These are phyloP conservation scores for Eupeodes luniger DNA, from an alignment of 2,888 invertebrate genomes.

Conservation along the genomic window DNA sequence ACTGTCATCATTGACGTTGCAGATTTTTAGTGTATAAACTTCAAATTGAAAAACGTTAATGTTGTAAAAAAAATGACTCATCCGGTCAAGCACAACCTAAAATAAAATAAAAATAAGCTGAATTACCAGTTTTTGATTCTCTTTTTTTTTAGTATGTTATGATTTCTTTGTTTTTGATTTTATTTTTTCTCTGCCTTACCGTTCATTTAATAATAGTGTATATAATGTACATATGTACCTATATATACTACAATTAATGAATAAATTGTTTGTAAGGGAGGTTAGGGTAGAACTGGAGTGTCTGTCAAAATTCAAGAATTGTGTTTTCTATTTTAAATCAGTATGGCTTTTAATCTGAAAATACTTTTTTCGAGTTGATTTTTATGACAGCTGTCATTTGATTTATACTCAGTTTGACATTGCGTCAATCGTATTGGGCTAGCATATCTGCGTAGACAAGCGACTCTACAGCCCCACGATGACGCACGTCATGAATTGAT, in stretches of 20 bases:
- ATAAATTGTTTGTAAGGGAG: not conserved
- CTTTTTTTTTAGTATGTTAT: not conserved
- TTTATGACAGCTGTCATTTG: no score
- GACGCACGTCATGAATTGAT: no score
- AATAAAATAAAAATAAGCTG: conserved; percentile 8
- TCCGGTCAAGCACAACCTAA: conserved; percentile 44
- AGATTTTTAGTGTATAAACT: conserved; percentile 34
- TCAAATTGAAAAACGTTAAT: conserved; percentile 15
- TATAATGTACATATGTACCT: not conserved
- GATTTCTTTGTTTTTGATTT: not conserved
- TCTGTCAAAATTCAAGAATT: no score
- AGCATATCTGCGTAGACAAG: no score
- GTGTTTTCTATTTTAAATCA: no score
- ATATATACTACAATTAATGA: conserved; percentile 11
- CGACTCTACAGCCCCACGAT: no score
- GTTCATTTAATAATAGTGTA: not conserved
- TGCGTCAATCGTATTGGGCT: no score
- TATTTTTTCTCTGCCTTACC: not conserved
- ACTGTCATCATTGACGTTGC: conserved; percentile 36
- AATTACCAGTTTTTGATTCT: conserved; percentile 48
- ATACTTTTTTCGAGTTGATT: no score
- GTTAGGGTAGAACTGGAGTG: no score
- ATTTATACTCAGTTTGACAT: no score
- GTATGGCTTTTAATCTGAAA: no score
- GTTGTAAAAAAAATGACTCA: conserved; percentile 58